Conservation (phyloP, 1,140 invertebrate species). For the Radopholus similis region DNA sequence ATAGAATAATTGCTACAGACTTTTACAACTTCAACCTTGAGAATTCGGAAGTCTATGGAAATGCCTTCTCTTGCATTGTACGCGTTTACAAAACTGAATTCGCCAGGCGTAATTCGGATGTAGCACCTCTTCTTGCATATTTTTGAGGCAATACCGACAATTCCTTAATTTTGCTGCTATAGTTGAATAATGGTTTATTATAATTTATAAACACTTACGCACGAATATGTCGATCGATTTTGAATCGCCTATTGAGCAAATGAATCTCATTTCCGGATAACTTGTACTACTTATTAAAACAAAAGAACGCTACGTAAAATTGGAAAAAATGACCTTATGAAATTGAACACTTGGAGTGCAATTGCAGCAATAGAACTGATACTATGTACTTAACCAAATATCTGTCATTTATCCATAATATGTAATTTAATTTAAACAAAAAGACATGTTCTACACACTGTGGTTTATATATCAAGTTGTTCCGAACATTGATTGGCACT, state of each 20-base stretch:
- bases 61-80: slow-evolving; percentile 21
- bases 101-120: slow-evolving; percentile 19
- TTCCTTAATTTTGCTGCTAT: slow-evolving; percentile 1
- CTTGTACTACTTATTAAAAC: background rate
- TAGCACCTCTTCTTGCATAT: slow-evolving; percentile 7
- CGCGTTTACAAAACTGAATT: slow-evolving; percentile 25
- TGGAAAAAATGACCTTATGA: background rate
- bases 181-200: background rate
- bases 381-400: background rate
- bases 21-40: slow-evolving; percentile 11
- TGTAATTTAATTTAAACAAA: background rate
- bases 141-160: slow-evolving; percentile 16
- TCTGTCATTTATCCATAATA: background rate
- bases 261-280: background rate
- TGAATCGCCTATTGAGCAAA: slow-evolving; percentile 10
- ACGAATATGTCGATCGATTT: slow-evolving; percentile 19
- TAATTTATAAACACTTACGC: slow-evolving; percentile 7
- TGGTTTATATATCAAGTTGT: background rate
- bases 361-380: too few relatives aligned
- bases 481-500: background rate
- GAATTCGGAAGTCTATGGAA: slow-evolving; percentile 18
- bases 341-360: too few relatives aligned
- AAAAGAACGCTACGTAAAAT: background rate
- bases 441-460: too few relatives aligned
- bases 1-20: slow-evolving; percentile 14